Evolutionary conservation across 2,113 vertebrate species (phyloP), one percentile per base, ranked within the genome.

Genomic region (Sylvia atricapilla): DNA sequence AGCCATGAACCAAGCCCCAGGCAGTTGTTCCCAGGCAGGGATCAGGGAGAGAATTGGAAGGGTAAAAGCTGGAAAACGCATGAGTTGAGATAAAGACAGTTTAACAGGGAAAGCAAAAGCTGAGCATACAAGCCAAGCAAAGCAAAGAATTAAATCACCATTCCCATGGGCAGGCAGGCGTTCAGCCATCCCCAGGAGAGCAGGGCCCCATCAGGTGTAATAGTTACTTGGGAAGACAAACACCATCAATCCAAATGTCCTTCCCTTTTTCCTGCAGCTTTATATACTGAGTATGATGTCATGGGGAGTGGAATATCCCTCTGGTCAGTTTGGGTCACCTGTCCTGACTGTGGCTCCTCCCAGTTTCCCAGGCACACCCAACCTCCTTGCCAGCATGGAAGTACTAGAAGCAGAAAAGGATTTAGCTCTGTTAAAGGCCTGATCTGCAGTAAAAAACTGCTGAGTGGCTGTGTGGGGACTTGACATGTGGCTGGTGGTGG

Each of bases 401-500:
- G 44, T 39, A 46, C 28, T 14, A 82, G 39, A 39, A 67, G 23
- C 53, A 75, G 62, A 39, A 82, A 53, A 53, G 16, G 16, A 13
- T 11, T 74, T 21, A 11, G 28, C 37, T 82, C 44, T 59, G 28
- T 44, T 13, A 24, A 39, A 37, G 33, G 10, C 20, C 60, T 59
- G 19, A 20, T 60, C 23, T n/a, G 37, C 47, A 60, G 14, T 33
- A 56, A 43, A 6, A 33, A 63, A 56, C 50, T 66, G 33, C 2
- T 10, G 3, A 30, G 58, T 6, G 49, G 28, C 30, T 7, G 24
- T 58, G 13, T 0, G 0, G 56, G 30, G 1, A 0, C 0, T 3
- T 6, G 55, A 24, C 1, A 1, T 4, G 1, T 2, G 28, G 31
- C 55, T 58, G 39, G 56, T 0, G 0, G 21, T 47, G 58, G 67